Base-by-base conservation (phyloP, 92 coral and sea anemone genomes). In the Zoanthus sansibaricus region DNA sequence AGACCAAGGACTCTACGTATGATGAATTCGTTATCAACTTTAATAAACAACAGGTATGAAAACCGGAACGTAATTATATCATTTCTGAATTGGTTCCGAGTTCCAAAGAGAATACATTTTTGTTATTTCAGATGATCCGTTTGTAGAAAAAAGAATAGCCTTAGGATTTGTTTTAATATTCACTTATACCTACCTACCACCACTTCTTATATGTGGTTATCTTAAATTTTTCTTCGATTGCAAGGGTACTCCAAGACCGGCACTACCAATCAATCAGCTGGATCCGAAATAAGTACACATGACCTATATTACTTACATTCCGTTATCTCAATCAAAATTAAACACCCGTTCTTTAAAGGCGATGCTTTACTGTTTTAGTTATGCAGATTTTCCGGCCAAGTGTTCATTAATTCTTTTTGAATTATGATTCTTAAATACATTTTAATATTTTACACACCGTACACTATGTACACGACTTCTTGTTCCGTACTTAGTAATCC, bases 11-110 rank as follows among this genome's bases (percentile, higher is more conserved):
- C 82, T 91, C 93, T 83, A 95, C 96, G 9, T 97, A 95, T 78
- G 99, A 97, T 86, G 98, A 96, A 87, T 97, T 97, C 72, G 99
- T 97, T 52, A 73, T 80, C 74, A 97, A 97, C 86, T 97, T 97
- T 78, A 95, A 97, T 92, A 97, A 97, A 85, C 99, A 97, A 83
- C 99, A 97, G 98, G 99, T 95, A 76, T n/a, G 77, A 67, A 15
- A 76, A 21, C 42, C 42, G 42, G 69, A 42, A n/a, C 17, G 0
- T 6, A 0, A 3, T 18, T 8, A 64, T 66, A 49, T 25, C 73
- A 25, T 30, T 69, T 32, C 74, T 46, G 74, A 69, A 61, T 6
- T 25, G 30, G 9, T 83, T 67, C 48, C 77, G 78, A 82, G 11
- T 20, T 54, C 30, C n/a, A 62, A 17, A 25, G 85, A 2, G 18